Conservation (phyloP, 2,797 vertebrate genomes). For the Anableps anableps region DNA sequence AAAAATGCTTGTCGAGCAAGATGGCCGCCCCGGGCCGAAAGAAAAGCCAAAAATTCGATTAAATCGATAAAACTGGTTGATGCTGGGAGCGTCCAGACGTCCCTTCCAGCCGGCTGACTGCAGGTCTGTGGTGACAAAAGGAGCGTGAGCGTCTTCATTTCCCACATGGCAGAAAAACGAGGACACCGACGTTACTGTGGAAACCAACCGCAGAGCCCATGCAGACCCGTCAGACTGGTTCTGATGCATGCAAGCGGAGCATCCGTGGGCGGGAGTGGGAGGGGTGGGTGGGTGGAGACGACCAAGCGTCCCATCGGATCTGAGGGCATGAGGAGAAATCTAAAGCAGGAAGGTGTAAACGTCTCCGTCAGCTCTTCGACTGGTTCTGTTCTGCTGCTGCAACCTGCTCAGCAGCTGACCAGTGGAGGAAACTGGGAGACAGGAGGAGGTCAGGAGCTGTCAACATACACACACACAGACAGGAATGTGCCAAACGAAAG, state of each 20-base stretch:
- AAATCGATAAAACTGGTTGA: too few relatives aligned
- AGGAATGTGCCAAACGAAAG: slow-evolving; percentile 56
- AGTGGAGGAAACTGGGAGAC: slow-evolving; percentile 23
- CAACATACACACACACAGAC: slow-evolving; percentile 23
- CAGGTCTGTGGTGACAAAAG: neutral
- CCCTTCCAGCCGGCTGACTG: too few relatives aligned
- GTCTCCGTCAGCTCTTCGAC: slow-evolving; percentile 21
- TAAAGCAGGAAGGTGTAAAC: too few relatives aligned
- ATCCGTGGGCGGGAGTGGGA: neutral
- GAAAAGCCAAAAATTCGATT: too few relatives aligned
- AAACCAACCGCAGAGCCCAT: slow-evolving; percentile 27
- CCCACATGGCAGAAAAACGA: slow-evolving; percentile 26
- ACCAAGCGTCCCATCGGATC: slow-evolving; percentile 20
- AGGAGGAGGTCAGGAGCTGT: slow-evolving; percentile 43
- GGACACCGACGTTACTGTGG: slow-evolving; percentile 23
- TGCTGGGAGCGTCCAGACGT: too few relatives aligned
- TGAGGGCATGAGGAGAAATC: neutral
- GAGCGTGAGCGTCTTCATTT: neutral
- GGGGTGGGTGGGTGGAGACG: slow-evolving; percentile 20
- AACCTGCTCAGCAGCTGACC: slow-evolving; percentile 39
- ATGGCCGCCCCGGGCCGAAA: too few relatives aligned
- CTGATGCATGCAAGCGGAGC: neutral
- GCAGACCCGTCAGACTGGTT: slow-evolving; percentile 45
- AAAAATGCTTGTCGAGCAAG: too few relatives aligned
- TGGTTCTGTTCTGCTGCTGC: slow-evolving; percentile 2